These are phyloP conservation scores for Cheilosia grossa DNA, from an alignment of 2,888 invertebrate species.

Conservation along the genomic window DNA sequence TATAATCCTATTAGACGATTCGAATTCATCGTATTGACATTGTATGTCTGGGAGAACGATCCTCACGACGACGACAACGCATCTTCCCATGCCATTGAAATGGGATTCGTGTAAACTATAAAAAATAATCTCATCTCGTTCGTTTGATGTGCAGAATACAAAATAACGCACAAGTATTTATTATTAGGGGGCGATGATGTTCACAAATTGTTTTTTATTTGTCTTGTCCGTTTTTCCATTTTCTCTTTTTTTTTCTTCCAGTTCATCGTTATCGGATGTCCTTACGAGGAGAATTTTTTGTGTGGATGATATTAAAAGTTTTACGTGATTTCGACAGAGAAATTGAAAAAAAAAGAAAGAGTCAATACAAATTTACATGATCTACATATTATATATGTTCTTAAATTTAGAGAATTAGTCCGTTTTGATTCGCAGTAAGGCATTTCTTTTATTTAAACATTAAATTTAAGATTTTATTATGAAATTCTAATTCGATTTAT, in stretches of 20 bases:
- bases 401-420: conserved; percentile 67
- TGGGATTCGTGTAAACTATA: conserved; percentile 50
- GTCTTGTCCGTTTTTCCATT: conserved; percentile 15
- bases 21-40: conserved; percentile 58
- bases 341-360: conserved; percentile 12
- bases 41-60: conserved; percentile 9
- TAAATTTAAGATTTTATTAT: conserved; percentile 24
- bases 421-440: conserved; percentile 73
- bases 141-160: conserved; percentile 65
- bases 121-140: conserved; percentile 59
- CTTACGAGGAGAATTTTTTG: conserved; percentile 19
- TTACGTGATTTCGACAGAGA: conserved; percentile 29
- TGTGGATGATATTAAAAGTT: conserved; percentile 20
- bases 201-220: conserved; percentile 58
- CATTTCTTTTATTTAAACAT: conserved; percentile 45
- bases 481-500: conserved; percentile 1
- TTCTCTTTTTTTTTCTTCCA: not conserved
- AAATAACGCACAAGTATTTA: conserved; percentile 51
- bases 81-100: conserved; percentile 9
- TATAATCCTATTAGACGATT: conserved; percentile 64
- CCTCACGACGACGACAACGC: not conserved
- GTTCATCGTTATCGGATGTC: conserved; percentile 8
- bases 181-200: conserved; percentile 57
- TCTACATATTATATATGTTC: conserved; percentile 15
- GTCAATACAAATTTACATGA: conserved; percentile 44